Conservation (phyloP, 64 coral and sea anemone genomes). For the Cladopsammia gracilis region DNA sequence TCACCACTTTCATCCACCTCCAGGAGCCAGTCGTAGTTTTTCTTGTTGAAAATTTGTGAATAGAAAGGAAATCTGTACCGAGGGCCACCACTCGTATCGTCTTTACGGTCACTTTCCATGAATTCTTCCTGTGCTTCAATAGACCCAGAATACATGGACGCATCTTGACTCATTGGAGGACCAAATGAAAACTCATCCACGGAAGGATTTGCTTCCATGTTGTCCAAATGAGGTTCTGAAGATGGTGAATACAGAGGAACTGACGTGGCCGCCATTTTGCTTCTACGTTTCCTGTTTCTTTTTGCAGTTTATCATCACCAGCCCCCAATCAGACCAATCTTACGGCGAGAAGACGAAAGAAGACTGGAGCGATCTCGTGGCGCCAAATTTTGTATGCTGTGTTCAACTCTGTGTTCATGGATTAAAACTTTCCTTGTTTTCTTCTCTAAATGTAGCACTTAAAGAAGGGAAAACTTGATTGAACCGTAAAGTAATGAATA, state of each 20-base stretch:
- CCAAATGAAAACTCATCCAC: conserved; percentile 93
- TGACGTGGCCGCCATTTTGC: conserved; percentile 98
- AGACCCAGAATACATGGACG: conserved; percentile 81
- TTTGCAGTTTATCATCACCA: background rate
- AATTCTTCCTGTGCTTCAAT: conserved; percentile 79
- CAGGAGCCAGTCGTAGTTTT: conserved; percentile 94
- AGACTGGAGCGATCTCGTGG: conserved; percentile 15
- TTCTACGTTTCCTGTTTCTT: conserved; percentile 56
- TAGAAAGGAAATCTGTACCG: conserved; percentile 70
- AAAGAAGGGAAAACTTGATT: background rate
- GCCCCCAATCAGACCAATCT: background rate
- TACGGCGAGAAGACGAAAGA: conserved; percentile 1
- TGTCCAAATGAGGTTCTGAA: conserved; percentile 58
- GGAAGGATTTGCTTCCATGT: conserved; percentile 50
- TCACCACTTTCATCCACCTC: conserved; percentile 95
- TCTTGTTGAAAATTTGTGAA: conserved; percentile 92
- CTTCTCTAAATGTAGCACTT: background rate
- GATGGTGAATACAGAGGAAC: conserved; percentile 92
- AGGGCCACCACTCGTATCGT: conserved; percentile 38
- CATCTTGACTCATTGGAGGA: conserved; percentile 73
- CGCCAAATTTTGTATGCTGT: conserved; percentile 15
- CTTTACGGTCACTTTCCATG: conserved; percentile 67
- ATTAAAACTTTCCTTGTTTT: background rate
- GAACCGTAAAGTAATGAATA: background rate
- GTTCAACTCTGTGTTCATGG: background rate